phyloP scores from a whole-genome alignment of 2,113 vertebrate genomes.

The Dendrocopos noguchii region DNA sequence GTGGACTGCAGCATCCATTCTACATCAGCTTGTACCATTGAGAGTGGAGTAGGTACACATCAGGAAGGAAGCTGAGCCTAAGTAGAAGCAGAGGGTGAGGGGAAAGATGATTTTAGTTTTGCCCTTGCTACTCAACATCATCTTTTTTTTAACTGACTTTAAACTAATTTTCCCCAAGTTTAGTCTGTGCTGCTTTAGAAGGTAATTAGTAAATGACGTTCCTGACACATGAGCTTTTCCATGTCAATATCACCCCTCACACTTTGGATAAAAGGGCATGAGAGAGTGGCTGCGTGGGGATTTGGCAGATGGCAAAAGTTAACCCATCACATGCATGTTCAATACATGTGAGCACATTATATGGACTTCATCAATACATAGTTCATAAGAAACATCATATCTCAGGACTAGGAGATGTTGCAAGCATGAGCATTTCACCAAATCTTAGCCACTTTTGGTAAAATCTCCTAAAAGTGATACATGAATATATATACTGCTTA shows the following conservation, averaged over 20 bases:
- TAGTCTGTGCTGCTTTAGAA: neutral
- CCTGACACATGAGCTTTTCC: fast-evolving
- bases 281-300: fast-evolving
- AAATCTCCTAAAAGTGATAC: neutral
- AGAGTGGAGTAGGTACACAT: fast-evolving
- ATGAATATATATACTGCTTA: neutral
- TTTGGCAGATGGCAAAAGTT: too few relatives aligned
- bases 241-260: neutral
- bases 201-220: neutral
- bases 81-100: neutral
- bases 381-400: neutral
- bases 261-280: neutral
- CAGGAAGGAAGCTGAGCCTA: neutral
- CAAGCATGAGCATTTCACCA: neutral
- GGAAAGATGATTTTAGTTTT: neutral
- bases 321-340: neutral
- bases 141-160: neutral
- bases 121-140: neutral
- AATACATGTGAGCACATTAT: fast-evolving
- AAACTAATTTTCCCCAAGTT: neutral
- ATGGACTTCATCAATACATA: neutral
- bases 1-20: neutral
- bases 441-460: neutral
- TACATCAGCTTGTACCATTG: fast-evolving
- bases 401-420: neutral